phyloP scores from a whole-genome alignment of 2,797 vertebrate species.

The Phataginus tricuspis region DNA sequence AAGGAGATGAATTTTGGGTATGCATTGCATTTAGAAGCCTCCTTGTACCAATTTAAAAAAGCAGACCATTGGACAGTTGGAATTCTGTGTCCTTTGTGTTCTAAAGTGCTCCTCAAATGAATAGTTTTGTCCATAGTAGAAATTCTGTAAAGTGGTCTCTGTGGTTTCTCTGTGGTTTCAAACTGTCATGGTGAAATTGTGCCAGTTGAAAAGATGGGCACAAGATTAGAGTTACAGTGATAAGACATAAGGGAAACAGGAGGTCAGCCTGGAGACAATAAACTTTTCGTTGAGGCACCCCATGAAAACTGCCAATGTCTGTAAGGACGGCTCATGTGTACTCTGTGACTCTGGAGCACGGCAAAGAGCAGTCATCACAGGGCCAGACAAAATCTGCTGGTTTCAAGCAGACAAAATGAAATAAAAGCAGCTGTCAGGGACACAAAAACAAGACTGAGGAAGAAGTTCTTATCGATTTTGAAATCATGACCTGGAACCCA shows the following conservation, averaged over 20 bases:
- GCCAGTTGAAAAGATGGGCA: not conserved
- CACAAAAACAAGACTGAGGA: not conserved
- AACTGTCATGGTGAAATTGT: not conserved
- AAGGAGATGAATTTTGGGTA: not conserved
- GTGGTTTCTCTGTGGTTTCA: not conserved
- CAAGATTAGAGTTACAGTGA: not conserved
- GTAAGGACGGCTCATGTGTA: rapidly evolving
- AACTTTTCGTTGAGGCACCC: not conserved
- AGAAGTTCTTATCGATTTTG: not conserved
- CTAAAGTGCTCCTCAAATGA: not conserved
- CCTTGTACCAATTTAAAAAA: not conserved
- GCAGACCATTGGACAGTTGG: not conserved
- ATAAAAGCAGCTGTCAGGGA: not conserved
- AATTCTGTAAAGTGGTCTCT: not conserved
- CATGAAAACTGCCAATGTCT: not conserved
- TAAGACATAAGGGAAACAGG: not conserved
- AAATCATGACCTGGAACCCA: not conserved
- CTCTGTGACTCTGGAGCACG: not conserved
- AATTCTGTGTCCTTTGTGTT: not conserved
- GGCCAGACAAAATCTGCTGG: not conserved
- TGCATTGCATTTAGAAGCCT: not conserved
- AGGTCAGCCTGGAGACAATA: not conserved
- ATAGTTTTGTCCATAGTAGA: not conserved
- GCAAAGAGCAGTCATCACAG: not conserved
- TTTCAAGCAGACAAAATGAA: not conserved